Percentiles rank a stretch among this genome's conserved stretches.
These are phyloP conservation scores for Pseudomyrmex sp. DNA, from an alignment of 1,140 invertebrate species.

Conservation along the genomic window DNA sequence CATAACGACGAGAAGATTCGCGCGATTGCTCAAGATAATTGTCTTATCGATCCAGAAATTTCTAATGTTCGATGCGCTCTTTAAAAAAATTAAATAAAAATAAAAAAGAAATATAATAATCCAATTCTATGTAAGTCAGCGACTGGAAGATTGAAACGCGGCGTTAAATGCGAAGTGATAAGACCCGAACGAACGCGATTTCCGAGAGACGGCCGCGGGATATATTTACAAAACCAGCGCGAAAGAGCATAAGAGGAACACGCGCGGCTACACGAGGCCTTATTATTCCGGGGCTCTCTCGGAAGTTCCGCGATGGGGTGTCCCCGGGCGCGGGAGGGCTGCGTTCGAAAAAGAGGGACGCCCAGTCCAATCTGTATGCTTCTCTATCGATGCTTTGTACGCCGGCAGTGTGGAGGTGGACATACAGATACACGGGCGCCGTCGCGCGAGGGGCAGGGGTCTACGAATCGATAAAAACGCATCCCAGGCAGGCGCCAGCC, in stretches of 20 bases:
- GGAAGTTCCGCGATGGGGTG: slow-evolving; percentile 69
- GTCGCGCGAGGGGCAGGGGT: slow-evolving; percentile 80
- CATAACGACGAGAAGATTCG: slow-evolving; percentile 6
- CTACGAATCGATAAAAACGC: slow-evolving; percentile 86
- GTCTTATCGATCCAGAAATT: slow-evolving; percentile 9
- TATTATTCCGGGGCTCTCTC: slow-evolving; percentile 68
- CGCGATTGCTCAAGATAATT: slow-evolving; percentile 29
- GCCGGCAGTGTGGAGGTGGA: slow-evolving; percentile 74
- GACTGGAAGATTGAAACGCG: neutral
- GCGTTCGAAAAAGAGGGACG: slow-evolving; percentile 82
- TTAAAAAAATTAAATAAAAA: too few species aligned
- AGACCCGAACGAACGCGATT: slow-evolving; percentile 37
- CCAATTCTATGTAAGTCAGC: slow-evolving; percentile 10
- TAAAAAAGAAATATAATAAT: neutral
- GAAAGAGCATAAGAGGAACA: slow-evolving; percentile 47
- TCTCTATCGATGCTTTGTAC: slow-evolving; percentile 84
- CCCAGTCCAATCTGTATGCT: slow-evolving; percentile 84
- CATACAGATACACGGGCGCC: slow-evolving; percentile 77
- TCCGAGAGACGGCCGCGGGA: slow-evolving; percentile 47
- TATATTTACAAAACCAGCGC: slow-evolving; percentile 52
- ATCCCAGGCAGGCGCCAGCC: slow-evolving; percentile 85
- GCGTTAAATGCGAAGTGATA: slow-evolving; percentile 51
- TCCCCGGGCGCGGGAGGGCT: slow-evolving; percentile 66
- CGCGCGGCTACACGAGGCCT: slow-evolving; percentile 52
- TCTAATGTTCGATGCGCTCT: neutral